Percentiles rank a stretch among this genome's conserved stretches.
Conservation (phyloP, 2,888 invertebrate genomes). For the Hirtodrosophila histrioides region DNA sequence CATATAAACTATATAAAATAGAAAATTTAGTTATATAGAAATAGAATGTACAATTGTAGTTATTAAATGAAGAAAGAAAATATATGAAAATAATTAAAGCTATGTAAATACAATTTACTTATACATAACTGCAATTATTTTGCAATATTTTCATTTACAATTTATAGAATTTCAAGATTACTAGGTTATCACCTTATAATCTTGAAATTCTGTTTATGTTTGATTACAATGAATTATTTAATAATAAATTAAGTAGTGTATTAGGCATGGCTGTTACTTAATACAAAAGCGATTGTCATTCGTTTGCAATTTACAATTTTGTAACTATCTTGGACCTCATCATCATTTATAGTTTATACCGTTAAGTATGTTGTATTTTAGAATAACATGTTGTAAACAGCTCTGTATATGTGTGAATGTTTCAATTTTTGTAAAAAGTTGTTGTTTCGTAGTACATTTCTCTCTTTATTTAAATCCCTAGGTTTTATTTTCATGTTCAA, state of each 20-base stretch:
- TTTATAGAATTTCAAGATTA: not conserved
- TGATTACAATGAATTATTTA: too few relatives aligned
- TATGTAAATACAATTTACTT: too few relatives aligned
- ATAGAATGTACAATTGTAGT: not conserved
- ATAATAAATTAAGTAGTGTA: constrained; percentile 8
- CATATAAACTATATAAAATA: too few relatives aligned
- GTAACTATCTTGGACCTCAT: constrained; percentile 46
- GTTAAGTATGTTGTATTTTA: constrained; percentile 40
- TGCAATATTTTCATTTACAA: constrained; percentile 12
- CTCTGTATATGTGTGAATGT: constrained; percentile 34
- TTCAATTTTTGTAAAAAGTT: constrained; percentile 40
- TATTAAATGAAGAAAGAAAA: constrained; percentile 11
- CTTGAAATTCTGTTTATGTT: too few relatives aligned
- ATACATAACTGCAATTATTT: constrained; percentile 4
- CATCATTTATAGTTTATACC: constrained; percentile 24
- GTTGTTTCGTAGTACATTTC: constrained; percentile 41
- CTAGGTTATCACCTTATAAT: not conserved
- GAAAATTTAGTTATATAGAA: not conserved
- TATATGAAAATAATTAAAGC: constrained; percentile 17
- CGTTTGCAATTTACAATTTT: constrained; percentile 16
- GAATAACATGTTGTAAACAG: constrained; percentile 31
- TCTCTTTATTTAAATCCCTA: constrained; percentile 63
- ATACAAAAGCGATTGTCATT: constrained; percentile 41
- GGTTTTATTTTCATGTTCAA: constrained; percentile 61
- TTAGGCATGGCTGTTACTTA: constrained; percentile 31